Evolutionary conservation across 2,113 vertebrate species (phyloP), one percentile per base, ranked within the genome.

Genomic region (Spilogale gracilis): DNA sequence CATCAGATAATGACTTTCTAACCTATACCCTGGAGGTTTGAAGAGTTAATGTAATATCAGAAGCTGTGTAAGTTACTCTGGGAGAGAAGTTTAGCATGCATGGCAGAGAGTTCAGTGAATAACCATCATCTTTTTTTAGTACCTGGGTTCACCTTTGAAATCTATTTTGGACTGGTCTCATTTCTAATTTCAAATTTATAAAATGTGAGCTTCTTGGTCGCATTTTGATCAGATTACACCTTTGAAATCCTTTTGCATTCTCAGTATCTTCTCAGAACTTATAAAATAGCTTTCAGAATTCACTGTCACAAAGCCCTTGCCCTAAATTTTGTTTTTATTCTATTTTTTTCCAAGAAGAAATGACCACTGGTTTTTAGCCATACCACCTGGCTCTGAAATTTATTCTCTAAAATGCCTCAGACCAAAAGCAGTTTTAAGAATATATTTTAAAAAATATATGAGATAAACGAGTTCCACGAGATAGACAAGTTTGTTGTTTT

Each of bases 341-440:
- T 52, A 87, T 81, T 92, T 78, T 48, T n/a, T 85, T 94, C 85
- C n/a, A 89, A 69, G 73, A 80, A 96, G 95, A 95, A 89, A 86
- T 69, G 52, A n/a, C 32, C 20, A 95, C 9, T 60, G 11, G 7
- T 21, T 95, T 90, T 93, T 88, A 83, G 73, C 61, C 32, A 58
- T 32, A 21, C 74, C 30, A 56, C 61, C 25, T 71, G 30, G 67
- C 16, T 95, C 23, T 88, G 38, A 94, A 85, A 95, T 89, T 67
- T 95, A 38, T 58, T 3, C 10, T 95, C 23, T 61, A 69, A 87
- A 81, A 89, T 79, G 82, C 92, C 17, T 79, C 54, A 93, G 76
- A 25, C 82, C 78, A 69, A 67, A 58, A 85, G 11, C 21, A 83
- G 69, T 69, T 84, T 38, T 85, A 79, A 58, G 48, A 86, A 84